A percentile compares a stretch with the other conserved stretches of the same genome.
These are phyloP conservation scores for Athene cunicularia DNA, from an alignment of 2,113 vertebrate genomes.

Conservation along the genomic window DNA sequence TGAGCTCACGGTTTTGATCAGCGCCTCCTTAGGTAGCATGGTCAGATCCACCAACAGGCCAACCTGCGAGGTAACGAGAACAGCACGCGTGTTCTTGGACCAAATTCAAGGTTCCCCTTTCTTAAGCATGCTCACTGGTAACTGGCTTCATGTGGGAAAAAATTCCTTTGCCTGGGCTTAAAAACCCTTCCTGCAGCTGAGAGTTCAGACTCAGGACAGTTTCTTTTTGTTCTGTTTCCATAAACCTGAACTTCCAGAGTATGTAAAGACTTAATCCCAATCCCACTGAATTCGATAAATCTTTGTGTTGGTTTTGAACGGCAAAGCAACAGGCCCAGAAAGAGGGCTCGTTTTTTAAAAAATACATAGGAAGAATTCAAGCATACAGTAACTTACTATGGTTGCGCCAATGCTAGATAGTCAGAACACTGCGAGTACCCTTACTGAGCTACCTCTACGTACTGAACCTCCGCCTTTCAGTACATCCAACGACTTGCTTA, in stretches of 20 bases:
- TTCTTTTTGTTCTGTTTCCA: neutral
- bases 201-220: neutral
- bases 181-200: neutral
- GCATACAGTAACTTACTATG: neutral
- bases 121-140: neutral
- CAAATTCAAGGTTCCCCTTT: neutral
- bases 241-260: neutral
- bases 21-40: neutral
- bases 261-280: neutral
- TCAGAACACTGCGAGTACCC: conserved; percentile 46
- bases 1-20: neutral
- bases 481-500: conserved; percentile 51
- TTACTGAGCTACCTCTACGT: conserved; percentile 77
- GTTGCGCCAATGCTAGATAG: neutral
- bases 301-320: neutral
- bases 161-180: neutral
- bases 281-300: neutral
- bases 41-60: neutral
- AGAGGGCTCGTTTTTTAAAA: neutral
- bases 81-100: neutral
- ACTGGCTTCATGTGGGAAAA: neutral
- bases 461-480: conserved; percentile 47
- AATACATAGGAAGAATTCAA: neutral
- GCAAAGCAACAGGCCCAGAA: neutral
- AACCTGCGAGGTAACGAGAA: neutral